These are phyloP conservation scores for Platycheirus rosarum DNA, from an alignment of 2,888 invertebrate genomes.

Conservation along the genomic window DNA sequence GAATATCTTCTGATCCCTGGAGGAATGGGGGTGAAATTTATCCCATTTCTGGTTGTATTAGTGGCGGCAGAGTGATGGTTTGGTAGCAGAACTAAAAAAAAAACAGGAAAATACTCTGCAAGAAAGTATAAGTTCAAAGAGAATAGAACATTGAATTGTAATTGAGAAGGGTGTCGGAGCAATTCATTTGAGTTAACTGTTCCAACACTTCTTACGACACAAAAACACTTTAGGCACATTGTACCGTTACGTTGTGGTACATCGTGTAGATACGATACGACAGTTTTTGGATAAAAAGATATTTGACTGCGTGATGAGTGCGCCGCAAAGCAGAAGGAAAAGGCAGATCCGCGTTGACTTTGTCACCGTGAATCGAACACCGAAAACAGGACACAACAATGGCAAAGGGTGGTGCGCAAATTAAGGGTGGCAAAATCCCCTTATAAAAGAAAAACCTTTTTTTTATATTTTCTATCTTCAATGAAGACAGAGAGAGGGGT, in stretches of 20 bases:
- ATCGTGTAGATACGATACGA: neutral
- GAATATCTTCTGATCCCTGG: constrained; percentile 35
- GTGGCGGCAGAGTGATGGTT: constrained; percentile 69
- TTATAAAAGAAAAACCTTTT: constrained; percentile 69
- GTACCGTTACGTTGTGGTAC: constrained; percentile 15
- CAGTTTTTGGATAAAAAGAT: constrained; percentile 31
- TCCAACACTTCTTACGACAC: constrained; percentile 69
- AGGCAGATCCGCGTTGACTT: constrained; percentile 74
- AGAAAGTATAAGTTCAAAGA: constrained; percentile 64
- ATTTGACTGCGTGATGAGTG: constrained; percentile 64
- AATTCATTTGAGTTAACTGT: constrained; percentile 77
- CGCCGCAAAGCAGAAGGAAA: constrained; percentile 53
- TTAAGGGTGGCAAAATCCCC: constrained; percentile 76
- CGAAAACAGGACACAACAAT: constrained; percentile 49
- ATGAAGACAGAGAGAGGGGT: constrained; percentile 46
- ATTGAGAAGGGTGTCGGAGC: constrained; percentile 77
- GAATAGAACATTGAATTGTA: constrained; percentile 61
- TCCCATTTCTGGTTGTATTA: constrained; percentile 72
- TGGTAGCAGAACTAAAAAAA: constrained; percentile 60
- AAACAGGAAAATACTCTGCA: constrained; percentile 1
- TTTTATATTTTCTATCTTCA: constrained; percentile 21
- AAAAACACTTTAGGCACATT: constrained; percentile 58
- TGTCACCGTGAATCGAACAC: constrained; percentile 55
- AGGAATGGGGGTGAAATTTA: constrained; percentile 63
- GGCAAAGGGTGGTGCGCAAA: constrained; percentile 74